Conservation (phyloP, 2,797 vertebrate species). For the Florisuga fusca region DNA sequence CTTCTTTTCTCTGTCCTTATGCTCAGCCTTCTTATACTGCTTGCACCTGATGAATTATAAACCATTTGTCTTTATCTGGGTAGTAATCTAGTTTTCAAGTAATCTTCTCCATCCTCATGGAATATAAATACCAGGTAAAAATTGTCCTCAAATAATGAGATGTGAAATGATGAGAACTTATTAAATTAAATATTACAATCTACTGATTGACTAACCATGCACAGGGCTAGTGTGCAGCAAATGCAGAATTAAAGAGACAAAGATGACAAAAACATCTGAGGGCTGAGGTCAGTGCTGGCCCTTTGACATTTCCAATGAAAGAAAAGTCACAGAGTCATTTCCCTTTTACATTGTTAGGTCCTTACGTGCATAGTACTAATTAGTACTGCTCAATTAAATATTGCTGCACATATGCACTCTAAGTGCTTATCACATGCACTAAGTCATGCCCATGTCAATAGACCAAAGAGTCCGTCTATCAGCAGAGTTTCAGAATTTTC, state of each 20-base stretch:
- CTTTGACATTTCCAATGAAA: neutral
- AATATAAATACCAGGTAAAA: neutral
- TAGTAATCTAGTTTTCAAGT: neutral
- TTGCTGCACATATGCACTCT: fast-evolving
- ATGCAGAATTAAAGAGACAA: neutral
- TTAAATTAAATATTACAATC: neutral
- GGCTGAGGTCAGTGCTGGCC: neutral
- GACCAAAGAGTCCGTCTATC: neutral
- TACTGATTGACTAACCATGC: neutral
- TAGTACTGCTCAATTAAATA: neutral
- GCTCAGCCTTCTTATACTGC: neutral
- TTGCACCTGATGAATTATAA: neutral
- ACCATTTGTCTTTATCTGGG: neutral
- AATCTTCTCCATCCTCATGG: neutral
- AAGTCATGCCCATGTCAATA: neutral
- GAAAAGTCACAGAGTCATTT: neutral
- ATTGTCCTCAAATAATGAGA: neutral
- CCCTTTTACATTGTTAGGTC: neutral
- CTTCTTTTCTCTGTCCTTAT: neutral
- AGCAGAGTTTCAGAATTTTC: neutral
- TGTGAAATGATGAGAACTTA: neutral
- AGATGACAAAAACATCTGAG: neutral
- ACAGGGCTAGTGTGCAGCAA: neutral
- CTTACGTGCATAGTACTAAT: fast-evolving
- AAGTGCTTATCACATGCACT: neutral